Evolutionary conservation across 2,888 invertebrate genomes (phyloP), one percentile per base, ranked within the genome.

Genomic region (Euclidia mi): DNA sequence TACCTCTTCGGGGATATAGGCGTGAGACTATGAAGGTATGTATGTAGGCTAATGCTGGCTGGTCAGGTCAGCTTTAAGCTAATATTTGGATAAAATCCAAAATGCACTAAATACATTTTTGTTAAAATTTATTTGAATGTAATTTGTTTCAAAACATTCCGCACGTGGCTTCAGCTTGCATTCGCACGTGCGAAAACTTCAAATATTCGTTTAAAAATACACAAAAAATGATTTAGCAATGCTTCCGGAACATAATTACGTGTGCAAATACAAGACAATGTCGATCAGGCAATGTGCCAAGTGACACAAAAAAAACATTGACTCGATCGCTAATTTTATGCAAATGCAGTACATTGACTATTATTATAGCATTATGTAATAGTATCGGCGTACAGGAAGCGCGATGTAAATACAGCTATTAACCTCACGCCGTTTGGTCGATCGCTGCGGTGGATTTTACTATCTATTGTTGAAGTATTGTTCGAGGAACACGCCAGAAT

Each of bases 271-370:
- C 42, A 50, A 47, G 62, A 65, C 59, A 65, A 68, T 71, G 57
- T 44, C 20, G 45, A 38, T 34, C 55, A 56, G 72, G 70, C 70
- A 56, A 10, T 12, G 7, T 49, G 70, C 70, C 71, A 72, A 56
- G 4, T 46, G 48, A 56, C 51, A 59, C 46, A 18, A 60, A 56
- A 59, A n/a, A 56, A 58, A 15, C 2, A 44, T 45, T 47, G 17
- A 20, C 17, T 17, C 43, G 35, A 56, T 56, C 52, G 28, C 59
- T 49, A 58, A 48, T 37, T 35, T 49, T 31, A 34, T 14, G 48
- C 58, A 50, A 25, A 32, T 34, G 14, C 34, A 34, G 2, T 31
- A 38, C 12, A 17, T 11, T 42, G 12, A 25, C 31, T 32, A 11
- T n/a, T 3, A 32, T 32, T 11, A 32, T 4, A 12, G 14, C 11